These are phyloP conservation scores for Cassiopea andromeda DNA, from an alignment of 30 jellyfish, hydroid and myxozoan genomes.

Conservation along the genomic window DNA sequence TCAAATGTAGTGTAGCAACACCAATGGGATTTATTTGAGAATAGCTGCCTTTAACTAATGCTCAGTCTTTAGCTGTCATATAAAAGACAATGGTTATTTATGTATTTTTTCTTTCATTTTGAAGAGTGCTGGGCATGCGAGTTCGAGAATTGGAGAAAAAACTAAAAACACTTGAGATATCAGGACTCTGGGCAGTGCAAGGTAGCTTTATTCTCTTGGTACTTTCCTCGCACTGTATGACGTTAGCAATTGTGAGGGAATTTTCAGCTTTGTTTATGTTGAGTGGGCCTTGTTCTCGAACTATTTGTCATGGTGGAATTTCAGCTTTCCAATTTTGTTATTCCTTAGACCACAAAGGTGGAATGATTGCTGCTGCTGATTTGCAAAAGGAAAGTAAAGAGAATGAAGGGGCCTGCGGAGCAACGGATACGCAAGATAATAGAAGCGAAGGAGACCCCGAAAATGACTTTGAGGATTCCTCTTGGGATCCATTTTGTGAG, in stretches of 20 bases:
- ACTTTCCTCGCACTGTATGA: too few relatives aligned
- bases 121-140: conserved; percentile 93
- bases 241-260: too few relatives aligned
- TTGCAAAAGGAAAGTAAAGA: background rate
- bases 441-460: conserved; percentile 11
- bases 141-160: conserved; percentile 93
- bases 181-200: conserved; percentile 95
- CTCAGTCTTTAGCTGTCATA: too few relatives aligned
- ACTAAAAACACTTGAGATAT: conserved; percentile 89
- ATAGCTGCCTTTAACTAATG: too few relatives aligned
- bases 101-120: background rate
- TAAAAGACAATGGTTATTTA: too few relatives aligned
- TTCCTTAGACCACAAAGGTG: background rate
- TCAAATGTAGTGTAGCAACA: too few relatives aligned
- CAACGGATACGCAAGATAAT: background rate
- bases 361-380: background rate
- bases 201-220: too few relatives aligned
- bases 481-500: conserved; percentile 68
- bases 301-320: too few relatives aligned
- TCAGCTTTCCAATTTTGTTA: background rate
- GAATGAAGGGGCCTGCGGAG: background rate
- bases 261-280: too few relatives aligned
- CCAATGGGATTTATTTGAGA: too few relatives aligned
- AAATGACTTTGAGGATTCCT: conserved; percentile 49
- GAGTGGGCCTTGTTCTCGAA: too few relatives aligned